phyloP scores from a whole-genome alignment of 1,140 invertebrate species.

The Nomia melanderi region DNA sequence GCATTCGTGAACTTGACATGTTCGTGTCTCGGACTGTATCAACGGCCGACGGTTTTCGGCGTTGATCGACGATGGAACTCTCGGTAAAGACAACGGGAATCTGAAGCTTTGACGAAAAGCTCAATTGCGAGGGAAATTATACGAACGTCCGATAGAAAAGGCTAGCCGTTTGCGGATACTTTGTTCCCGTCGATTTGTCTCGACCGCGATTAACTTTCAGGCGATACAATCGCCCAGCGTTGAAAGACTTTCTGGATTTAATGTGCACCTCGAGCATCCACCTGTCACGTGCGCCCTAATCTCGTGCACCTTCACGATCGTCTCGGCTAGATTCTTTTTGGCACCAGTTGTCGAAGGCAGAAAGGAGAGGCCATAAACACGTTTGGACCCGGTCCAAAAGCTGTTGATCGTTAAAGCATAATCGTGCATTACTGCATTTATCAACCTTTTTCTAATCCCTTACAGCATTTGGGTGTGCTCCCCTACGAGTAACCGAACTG shows the following conservation, averaged over 20 bases:
- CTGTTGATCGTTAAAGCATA: constrained; percentile 5
- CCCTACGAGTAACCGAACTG: too few relatives aligned
- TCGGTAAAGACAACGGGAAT: too few relatives aligned
- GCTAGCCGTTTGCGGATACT: too few relatives aligned
- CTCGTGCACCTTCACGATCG: constrained; percentile 18
- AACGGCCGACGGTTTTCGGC: too few relatives aligned
- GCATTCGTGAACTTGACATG: too few relatives aligned
- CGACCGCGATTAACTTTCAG: not conserved
- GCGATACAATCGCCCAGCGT: too few relatives aligned
- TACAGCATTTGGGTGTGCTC: not conserved
- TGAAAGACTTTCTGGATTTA: not conserved
- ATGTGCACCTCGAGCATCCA: not conserved
- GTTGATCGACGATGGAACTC: too few relatives aligned
- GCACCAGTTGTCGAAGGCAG: constrained; percentile 7
- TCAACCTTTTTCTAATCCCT: not conserved
- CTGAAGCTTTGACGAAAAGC: too few relatives aligned
- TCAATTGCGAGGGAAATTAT: too few relatives aligned
- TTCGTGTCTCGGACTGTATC: too few relatives aligned
- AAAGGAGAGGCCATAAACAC: constrained; percentile 18
- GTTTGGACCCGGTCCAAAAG: constrained; percentile 9
- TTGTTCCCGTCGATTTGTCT: too few relatives aligned
- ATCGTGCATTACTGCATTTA: constrained; percentile 6
- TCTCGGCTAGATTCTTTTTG: constrained; percentile 1
- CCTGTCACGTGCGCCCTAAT: constrained; percentile 19
- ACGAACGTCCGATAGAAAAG: too few relatives aligned